phyloP scores from a whole-genome alignment of 2,797 vertebrate species.

The Neosalanx taihuensis region DNA sequence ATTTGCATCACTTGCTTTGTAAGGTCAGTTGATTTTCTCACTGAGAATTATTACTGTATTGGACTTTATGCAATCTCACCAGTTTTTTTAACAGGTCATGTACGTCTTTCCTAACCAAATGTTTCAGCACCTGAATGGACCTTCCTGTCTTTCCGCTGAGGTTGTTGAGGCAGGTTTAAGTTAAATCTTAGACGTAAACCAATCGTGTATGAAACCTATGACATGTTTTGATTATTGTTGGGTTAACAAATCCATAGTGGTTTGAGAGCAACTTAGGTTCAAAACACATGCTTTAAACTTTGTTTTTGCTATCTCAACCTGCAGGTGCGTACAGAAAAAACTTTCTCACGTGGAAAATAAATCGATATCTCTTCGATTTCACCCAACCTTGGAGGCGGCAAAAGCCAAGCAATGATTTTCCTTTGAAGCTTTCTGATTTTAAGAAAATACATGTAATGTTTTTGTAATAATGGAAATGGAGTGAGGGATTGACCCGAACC shows the following conservation, averaged over 20 bases:
- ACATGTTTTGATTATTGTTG: neutral
- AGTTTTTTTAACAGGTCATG: too few species aligned
- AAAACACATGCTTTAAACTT: slow-evolving; percentile 49
- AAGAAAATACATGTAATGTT: neutral
- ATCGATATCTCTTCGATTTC: slow-evolving; percentile 57
- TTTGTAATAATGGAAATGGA: slow-evolving; percentile 34
- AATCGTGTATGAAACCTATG: neutral
- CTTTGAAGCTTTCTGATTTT: slow-evolving; percentile 54
- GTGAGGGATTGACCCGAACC: too few species aligned
- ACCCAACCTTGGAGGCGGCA: slow-evolving; percentile 41
- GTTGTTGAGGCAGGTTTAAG: too few species aligned
- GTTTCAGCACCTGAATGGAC: too few species aligned
- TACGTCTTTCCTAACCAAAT: too few species aligned
- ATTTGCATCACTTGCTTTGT: neutral
- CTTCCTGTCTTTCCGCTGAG: too few species aligned
- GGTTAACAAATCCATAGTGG: neutral
- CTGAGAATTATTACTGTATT: too few species aligned
- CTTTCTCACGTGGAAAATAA: slow-evolving; percentile 52
- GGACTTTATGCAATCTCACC: too few species aligned
- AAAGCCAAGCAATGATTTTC: slow-evolving; percentile 59
- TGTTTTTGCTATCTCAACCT: slow-evolving; percentile 48
- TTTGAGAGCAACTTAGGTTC: neutral
- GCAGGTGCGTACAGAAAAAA: slow-evolving; percentile 67
- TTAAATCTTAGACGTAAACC: too few species aligned
- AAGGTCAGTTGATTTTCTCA: too few species aligned